A percentile compares a stretch with the other conserved stretches of the same genome.
These are phyloP conservation scores for Paramisgurnus dabryanus DNA, from an alignment of 2,113 vertebrate genomes.

Conservation along the genomic window DNA sequence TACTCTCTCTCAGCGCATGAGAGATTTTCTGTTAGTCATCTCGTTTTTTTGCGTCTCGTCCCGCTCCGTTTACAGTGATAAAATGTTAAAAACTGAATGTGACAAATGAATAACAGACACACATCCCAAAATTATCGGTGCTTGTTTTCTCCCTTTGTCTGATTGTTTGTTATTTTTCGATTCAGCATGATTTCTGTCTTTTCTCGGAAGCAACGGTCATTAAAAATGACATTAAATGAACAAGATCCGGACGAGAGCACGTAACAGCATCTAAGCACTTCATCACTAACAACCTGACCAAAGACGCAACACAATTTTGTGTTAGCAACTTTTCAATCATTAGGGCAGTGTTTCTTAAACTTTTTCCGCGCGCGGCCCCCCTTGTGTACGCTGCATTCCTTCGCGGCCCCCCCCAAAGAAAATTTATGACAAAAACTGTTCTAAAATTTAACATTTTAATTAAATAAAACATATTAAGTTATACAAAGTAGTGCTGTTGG, in stretches of 20 bases:
- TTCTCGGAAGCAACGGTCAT: conserved; percentile 15
- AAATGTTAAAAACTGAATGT: conserved; percentile 36
- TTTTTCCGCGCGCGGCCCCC: too few species aligned
- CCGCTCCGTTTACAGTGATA: background rate
- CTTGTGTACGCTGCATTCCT: too few species aligned
- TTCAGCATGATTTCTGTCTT: conserved; percentile 10
- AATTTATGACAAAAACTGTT: too few species aligned
- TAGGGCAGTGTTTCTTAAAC: too few species aligned
- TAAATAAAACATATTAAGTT: too few species aligned
- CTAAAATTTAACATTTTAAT: too few species aligned
- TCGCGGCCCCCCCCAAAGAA: too few species aligned
- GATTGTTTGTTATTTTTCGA: conserved; percentile 31
- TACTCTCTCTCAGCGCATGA: background rate
- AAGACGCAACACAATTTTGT: background rate
- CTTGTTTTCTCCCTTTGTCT: background rate
- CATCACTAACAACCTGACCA: background rate
- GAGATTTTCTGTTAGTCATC: conserved; percentile 11
- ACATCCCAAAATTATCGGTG: background rate
- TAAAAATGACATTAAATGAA: conserved; percentile 22
- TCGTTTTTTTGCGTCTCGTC: background rate
- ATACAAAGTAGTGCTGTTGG: too few species aligned
- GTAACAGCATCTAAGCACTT: conserved; percentile 16
- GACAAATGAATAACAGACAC: conserved; percentile 38
- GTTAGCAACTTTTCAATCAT: too few species aligned
- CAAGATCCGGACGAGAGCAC: conserved; percentile 2